These are phyloP conservation scores for Callinectes sapidus DNA, from an alignment of 2,888 invertebrate species.

Conservation along the genomic window DNA sequence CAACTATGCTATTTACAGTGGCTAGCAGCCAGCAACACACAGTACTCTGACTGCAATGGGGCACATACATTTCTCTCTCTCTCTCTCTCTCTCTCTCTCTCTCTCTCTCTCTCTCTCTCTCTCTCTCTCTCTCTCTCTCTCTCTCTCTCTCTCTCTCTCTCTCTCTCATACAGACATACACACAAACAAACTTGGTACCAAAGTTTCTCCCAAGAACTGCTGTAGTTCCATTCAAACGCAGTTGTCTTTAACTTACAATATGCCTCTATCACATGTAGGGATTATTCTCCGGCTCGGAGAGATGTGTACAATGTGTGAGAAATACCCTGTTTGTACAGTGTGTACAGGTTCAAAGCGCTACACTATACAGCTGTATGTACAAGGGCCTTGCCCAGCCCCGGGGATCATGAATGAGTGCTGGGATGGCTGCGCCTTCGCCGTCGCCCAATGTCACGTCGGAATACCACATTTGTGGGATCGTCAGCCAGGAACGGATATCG, in stretches of 20 bases:
- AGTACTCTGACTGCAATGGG: conserved; percentile 47
- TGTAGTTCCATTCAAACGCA: conserved; percentile 48
- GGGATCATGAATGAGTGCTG: conserved; percentile 67
- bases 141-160: neutral
- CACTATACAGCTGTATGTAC: conserved; percentile 68
- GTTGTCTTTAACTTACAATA: conserved; percentile 53
- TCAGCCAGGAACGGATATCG: conserved; percentile 72
- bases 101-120: neutral
- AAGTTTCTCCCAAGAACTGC: conserved; percentile 13
- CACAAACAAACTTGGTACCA: conserved; percentile 2
- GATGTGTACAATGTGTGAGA: conserved; percentile 72
- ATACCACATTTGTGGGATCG: conserved; percentile 72
- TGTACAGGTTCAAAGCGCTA: conserved; percentile 69
- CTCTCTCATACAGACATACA: neutral
- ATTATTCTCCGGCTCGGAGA: conserved; percentile 72
- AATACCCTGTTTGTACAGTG: conserved; percentile 73
- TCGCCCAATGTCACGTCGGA: conserved; percentile 68
- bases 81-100: neutral
- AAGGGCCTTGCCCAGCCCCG: conserved; percentile 64
- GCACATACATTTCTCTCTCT: neutral
- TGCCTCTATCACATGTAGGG: conserved; percentile 70
- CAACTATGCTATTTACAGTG: conserved; percentile 62
- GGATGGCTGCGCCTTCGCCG: conserved; percentile 66
- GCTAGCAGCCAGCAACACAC: conserved; percentile 40
- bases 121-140: neutral